These are phyloP conservation scores for Trachelus stipa DNA, from an alignment of 2,888 invertebrate genomes.

Conservation along the genomic window DNA sequence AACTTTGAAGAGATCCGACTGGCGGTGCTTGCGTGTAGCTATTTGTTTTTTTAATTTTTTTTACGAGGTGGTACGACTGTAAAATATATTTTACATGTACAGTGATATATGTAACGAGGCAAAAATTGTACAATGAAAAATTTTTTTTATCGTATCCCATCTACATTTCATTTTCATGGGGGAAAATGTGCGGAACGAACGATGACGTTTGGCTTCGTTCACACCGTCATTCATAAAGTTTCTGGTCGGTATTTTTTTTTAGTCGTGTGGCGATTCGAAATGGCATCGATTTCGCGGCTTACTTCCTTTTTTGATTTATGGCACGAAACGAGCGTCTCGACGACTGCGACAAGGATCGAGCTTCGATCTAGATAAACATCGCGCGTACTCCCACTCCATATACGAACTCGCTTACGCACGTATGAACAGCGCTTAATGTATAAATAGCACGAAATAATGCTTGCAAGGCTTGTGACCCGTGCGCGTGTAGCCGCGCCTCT, in stretches of 20 bases:
- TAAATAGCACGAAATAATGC: neutral
- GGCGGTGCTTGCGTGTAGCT: neutral
- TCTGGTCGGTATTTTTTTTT: neutral
- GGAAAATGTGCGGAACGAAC: neutral
- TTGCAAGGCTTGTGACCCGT: neutral
- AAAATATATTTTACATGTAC: neutral
- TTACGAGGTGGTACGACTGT: neutral
- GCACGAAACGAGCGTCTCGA: neutral
- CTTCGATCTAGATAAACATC: neutral
- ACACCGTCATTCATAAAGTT: neutral
- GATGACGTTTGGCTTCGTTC: neutral
- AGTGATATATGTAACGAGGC: too few relatives aligned
- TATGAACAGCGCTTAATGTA: neutral
- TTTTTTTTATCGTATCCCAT: too few relatives aligned
- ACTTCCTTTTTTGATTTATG: neutral
- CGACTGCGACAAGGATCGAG: neutral
- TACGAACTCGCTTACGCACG: neutral
- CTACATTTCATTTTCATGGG: too few relatives aligned
- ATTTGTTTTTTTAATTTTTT: neutral
- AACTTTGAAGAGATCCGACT: neutral
- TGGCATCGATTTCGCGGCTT: neutral
- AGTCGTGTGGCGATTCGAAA: neutral
- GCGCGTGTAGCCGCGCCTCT: slow-evolving; percentile 23
- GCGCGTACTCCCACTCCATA: neutral
- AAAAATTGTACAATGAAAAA: too few relatives aligned